Conservation (phyloP, 2,888 invertebrate species). For the Sepioteuthis lessoniana region DNA sequence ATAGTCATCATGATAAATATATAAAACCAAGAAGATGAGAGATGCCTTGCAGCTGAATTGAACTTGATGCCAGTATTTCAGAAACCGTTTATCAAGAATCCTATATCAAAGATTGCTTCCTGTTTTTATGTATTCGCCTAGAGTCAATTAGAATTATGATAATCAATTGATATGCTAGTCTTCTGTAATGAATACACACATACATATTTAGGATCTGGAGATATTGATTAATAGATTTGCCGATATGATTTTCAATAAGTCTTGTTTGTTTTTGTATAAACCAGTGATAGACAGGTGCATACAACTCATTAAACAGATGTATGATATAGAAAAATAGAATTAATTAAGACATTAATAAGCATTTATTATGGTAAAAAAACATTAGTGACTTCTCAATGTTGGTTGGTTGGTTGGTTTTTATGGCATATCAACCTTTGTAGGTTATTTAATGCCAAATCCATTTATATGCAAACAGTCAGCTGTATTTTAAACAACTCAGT, state of each 20-base stretch:
- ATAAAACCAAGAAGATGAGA: neutral
- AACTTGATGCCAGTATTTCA: neutral
- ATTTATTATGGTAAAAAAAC: too few species aligned
- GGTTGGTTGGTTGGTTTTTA: too few species aligned
- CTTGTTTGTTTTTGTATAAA: neutral
- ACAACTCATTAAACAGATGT: too few species aligned
- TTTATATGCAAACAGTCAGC: too few species aligned
- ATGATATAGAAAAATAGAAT: too few species aligned
- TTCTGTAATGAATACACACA: neutral
- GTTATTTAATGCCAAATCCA: too few species aligned
- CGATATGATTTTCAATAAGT: neutral
- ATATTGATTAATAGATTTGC: neutral
- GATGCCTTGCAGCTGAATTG: neutral
- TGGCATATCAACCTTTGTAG: too few species aligned
- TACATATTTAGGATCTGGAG: neutral
- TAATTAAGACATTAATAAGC: too few species aligned
- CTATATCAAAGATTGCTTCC: neutral
- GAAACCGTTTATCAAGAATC: constrained; percentile 9
- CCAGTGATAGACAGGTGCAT: neutral
- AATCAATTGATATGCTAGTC: neutral
- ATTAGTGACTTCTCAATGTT: too few species aligned
- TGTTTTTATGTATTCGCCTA: neutral
- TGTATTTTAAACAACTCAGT: too few species aligned
- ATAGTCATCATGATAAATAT: neutral
- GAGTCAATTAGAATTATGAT: neutral